Percentiles rank a stretch among this genome's conserved stretches.
Conservation (phyloP, 2,113 vertebrate genomes). For the Peromyscus polionotus region DNA sequence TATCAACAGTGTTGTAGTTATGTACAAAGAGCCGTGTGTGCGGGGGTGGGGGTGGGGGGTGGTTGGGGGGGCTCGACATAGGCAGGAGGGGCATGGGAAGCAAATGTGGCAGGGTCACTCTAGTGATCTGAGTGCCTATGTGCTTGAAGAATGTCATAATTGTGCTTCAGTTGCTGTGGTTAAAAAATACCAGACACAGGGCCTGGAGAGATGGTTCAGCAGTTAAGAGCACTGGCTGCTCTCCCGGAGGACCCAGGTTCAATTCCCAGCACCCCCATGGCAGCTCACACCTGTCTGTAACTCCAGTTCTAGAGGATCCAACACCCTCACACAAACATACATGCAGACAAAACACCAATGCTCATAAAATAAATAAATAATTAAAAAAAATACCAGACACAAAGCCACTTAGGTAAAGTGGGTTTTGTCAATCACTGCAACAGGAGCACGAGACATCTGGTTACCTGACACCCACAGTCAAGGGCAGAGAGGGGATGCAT, state of each 20-base stretch:
- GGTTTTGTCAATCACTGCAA: background rate
- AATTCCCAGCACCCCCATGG: too few relatives aligned
- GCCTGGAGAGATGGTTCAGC: too few relatives aligned
- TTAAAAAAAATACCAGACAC: too few relatives aligned
- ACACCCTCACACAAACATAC: too few relatives aligned
- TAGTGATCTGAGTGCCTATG: background rate
- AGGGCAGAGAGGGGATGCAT: background rate
- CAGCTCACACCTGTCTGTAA: too few relatives aligned
- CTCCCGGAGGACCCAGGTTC: too few relatives aligned
- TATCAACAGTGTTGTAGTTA: background rate
- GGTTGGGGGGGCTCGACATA: background rate
- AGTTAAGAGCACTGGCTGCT: too few relatives aligned
- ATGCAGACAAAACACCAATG: too few relatives aligned
- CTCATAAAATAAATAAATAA: too few relatives aligned
- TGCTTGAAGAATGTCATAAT: background rate
- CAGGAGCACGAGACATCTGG: background rate
- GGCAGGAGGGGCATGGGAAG: background rate
- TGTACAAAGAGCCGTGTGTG: background rate
- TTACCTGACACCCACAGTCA: background rate
- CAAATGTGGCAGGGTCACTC: background rate
- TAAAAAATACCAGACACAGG: too few relatives aligned
- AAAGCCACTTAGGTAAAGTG: background rate
- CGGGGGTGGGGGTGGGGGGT: too few relatives aligned
- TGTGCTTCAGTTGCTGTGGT: background rate
- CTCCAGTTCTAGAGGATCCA: too few relatives aligned